Conservation (phyloP, 2,888 invertebrate genomes). For the Lithophane socia region DNA sequence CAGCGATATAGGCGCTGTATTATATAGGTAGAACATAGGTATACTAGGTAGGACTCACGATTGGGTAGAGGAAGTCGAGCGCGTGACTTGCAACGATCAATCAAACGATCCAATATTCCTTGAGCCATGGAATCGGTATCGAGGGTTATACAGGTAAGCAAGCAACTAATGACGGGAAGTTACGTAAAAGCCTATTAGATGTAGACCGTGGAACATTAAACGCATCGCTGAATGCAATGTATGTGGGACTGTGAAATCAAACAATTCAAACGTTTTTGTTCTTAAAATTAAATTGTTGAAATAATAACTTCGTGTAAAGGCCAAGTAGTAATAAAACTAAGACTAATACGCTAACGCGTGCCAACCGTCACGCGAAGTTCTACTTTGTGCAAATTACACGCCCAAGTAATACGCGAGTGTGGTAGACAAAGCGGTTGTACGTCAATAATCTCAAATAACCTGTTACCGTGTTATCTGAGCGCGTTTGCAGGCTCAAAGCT, state of each 20-base stretch:
- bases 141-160: slow-evolving; percentile 34
- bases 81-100: slow-evolving; percentile 74
- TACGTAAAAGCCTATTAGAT: slow-evolving; percentile 47
- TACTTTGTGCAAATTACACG: slow-evolving; percentile 41
- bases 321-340: slow-evolving; percentile 19
- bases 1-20: slow-evolving; percentile 37
- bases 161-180: slow-evolving; percentile 60
- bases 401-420: slow-evolving; percentile 33
- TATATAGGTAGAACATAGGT: slow-evolving; percentile 34
- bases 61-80: slow-evolving; percentile 60
- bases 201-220: slow-evolving; percentile 36
- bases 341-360: slow-evolving; percentile 14
- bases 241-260: slow-evolving; percentile 36
- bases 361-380: slow-evolving; percentile 15
- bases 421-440: slow-evolving; percentile 54
- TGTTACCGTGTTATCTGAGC: slow-evolving; percentile 72
- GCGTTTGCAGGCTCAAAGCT: slow-evolving; percentile 78
- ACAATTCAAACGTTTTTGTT: slow-evolving; percentile 9
- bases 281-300: slow-evolving; percentile 2
- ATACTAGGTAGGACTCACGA: slow-evolving; percentile 24
- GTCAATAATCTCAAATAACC: slow-evolving; percentile 74
- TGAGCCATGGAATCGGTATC: slow-evolving; percentile 61
- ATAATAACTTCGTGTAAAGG: slow-evolving; percentile 32
- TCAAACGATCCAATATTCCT: slow-evolving; percentile 69
- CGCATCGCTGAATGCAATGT: slow-evolving; percentile 43